These are phyloP conservation scores for Numenius arquata DNA, from an alignment of 2,113 vertebrate genomes.

Conservation along the genomic window DNA sequence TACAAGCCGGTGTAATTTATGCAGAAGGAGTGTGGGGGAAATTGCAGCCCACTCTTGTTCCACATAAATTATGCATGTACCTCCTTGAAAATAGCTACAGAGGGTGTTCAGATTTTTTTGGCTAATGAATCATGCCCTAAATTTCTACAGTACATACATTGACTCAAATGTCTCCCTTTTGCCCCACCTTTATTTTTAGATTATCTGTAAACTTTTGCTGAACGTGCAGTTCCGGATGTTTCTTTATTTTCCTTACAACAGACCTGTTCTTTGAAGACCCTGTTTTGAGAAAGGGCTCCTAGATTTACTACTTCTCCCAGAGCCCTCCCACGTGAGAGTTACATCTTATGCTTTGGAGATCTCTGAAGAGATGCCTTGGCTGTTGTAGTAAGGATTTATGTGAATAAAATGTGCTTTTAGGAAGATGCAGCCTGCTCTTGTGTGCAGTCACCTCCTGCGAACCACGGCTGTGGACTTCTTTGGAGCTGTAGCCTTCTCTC, in stretches of 20 bases:
- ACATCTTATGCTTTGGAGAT: background rate
- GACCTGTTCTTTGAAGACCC: background rate
- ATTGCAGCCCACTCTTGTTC: slow-evolving; percentile 58
- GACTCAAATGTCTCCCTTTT: slow-evolving; percentile 45
- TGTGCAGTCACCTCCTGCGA: background rate
- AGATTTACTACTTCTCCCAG: background rate
- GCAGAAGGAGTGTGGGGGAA: slow-evolving; percentile 60
- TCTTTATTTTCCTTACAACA: background rate
- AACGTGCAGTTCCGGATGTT: background rate
- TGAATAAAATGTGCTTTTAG: background rate
- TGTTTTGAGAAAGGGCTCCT: background rate
- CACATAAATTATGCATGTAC: slow-evolving; percentile 55
- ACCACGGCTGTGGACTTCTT: background rate
- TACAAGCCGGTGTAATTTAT: slow-evolving; percentile 45
- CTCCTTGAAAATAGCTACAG: slow-evolving; percentile 43
- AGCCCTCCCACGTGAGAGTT: background rate
- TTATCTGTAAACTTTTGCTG: slow-evolving; percentile 10
- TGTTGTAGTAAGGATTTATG: background rate
- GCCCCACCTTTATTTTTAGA: slow-evolving; percentile 59
- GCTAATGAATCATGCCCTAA: slow-evolving; percentile 53
- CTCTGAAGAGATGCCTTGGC: background rate
- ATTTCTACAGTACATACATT: slow-evolving; percentile 30
- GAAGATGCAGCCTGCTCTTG: background rate
- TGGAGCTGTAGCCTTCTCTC: background rate
- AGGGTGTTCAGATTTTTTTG: slow-evolving; percentile 31